phyloP scores from a whole-genome alignment of 2,888 invertebrate species.

The Harpalus rubripes region DNA sequence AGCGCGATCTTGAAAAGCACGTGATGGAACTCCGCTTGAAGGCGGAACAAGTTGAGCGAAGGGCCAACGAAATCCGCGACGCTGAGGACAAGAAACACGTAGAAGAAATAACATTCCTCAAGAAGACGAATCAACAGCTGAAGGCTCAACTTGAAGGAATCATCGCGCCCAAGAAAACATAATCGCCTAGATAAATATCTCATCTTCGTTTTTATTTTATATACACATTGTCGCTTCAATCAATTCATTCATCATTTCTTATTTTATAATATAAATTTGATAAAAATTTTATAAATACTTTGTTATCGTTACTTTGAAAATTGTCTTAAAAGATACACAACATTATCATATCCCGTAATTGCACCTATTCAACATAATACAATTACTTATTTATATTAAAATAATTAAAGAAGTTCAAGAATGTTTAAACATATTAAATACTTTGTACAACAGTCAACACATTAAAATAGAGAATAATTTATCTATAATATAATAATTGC shows the following conservation, averaged over 20 bases:
- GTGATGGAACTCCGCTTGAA: slow-evolving; percentile 83
- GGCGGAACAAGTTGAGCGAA: slow-evolving; percentile 90
- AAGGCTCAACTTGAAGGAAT: slow-evolving; percentile 97
- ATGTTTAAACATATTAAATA: slow-evolving; percentile 72
- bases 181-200: not conserved
- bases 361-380: slow-evolving; percentile 64
- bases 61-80: slow-evolving; percentile 89
- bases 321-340: slow-evolving; percentile 42
- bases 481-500: slow-evolving; percentile 62
- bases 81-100: slow-evolving; percentile 95
- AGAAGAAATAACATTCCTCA: slow-evolving; percentile 94
- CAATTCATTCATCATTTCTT: slow-evolving; percentile 63
- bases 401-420: slow-evolving; percentile 26
- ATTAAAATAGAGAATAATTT: slow-evolving; percentile 74
- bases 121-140: slow-evolving; percentile 95
- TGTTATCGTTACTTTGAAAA: slow-evolving; percentile 58
- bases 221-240: slow-evolving; percentile 24
- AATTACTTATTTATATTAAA: slow-evolving; percentile 48
- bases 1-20: slow-evolving; percentile 82
- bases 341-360: slow-evolving; percentile 63
- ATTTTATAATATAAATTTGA: slow-evolving; percentile 65
- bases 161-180: slow-evolving; percentile 91
- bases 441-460: slow-evolving; percentile 74
- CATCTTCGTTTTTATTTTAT: slow-evolving; percentile 32
- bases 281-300: slow-evolving; percentile 66